Base-by-base conservation (phyloP, 2,797 vertebrate species). In the Adrianichthys oophorus region DNA sequence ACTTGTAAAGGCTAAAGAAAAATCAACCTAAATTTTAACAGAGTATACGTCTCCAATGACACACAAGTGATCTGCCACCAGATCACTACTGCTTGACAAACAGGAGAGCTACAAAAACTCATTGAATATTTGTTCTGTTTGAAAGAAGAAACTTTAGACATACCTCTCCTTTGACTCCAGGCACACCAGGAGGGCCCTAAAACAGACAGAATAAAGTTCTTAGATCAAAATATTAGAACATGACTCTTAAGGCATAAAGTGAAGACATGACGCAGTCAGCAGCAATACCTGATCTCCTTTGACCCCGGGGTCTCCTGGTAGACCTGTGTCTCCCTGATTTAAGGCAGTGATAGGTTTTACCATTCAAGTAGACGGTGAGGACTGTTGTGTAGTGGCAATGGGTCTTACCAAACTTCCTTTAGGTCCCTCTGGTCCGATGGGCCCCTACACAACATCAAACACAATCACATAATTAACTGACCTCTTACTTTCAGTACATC, bases 161-260 rank as follows among this genome's bases (percentile, higher is more conserved):
- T 89, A 93, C 93, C 88, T 92, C 85, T 87, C 93, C 93, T 83
- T 88, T 93, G 67, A 75, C 47, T 80, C 93, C 93, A 70, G 80
- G 1, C 66, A 91, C 52, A 52, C 93, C 93, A 49, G 91, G 81
- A 53, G 91, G 90, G 32, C 92, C 93, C 93, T 93, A 67, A 69
- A 82, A 82, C 29, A 45, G 13, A 80, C 24, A 59, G n/a, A 65
- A 1, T 65, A 40, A 0, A 47, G 23, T 10, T 45, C 48, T 58
- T 13, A 62, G 41, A 52, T 29, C 21, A 12, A 26, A 26, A 13
- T 17, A 14, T 32, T 21, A 51, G 19, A 5, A 18, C 23, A 37
- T 1, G 0, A n/a, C 5, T 21, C 0, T 15, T 24, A 10, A 6
- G 10, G 0, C 4, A 43, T 56, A 55, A 51, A 59, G 5, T 46